Evolutionary conservation across 2,797 vertebrate species (phyloP).

Genomic region (Liasis olivaceus): DNA sequence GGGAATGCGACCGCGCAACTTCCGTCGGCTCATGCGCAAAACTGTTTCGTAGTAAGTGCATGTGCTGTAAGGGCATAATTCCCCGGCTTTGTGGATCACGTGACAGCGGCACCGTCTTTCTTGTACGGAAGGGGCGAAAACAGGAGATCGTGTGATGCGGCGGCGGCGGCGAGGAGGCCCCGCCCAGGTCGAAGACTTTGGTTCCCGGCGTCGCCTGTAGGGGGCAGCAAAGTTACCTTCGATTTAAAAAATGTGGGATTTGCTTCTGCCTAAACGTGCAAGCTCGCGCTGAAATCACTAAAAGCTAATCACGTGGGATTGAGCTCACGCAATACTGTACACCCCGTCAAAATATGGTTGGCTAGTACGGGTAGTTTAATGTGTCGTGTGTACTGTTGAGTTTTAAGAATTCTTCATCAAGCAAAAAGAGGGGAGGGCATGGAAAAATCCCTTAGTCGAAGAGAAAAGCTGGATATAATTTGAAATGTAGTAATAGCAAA

Average conservation of each 20-base stretch:
- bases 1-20: neutral
- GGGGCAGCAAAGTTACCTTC: neutral
- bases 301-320: neutral
- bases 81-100: neutral
- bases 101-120: neutral
- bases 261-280: neutral
- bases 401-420: neutral
- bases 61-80: neutral
- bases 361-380: neutral
- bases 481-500: neutral
- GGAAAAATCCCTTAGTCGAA: neutral
- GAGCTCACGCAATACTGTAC: neutral
- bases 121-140: neutral
- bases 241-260: neutral
- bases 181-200: neutral
- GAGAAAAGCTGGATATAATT: neutral
- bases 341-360: neutral
- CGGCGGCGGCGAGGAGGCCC: neutral
- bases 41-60: neutral
- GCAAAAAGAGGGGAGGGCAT: neutral
- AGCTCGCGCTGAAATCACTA: neutral
- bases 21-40: neutral
- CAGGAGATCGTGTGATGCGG: neutral
- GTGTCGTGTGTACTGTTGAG: neutral
- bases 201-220: neutral